These are phyloP conservation scores for Acleris literana DNA, from an alignment of 2,888 invertebrate species.

Conservation along the genomic window DNA sequence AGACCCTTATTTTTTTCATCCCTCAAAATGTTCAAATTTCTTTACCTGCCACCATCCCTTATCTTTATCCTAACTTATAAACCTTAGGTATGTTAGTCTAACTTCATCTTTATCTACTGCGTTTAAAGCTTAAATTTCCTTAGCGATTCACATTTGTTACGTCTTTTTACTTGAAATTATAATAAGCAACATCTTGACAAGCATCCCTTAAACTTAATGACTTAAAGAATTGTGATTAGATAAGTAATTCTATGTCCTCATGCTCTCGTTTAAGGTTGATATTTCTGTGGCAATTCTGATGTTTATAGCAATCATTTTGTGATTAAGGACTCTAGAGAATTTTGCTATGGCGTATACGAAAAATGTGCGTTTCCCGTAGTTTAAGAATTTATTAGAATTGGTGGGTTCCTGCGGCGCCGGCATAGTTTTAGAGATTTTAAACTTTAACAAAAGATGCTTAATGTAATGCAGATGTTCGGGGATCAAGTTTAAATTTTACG, in stretches of 20 bases:
- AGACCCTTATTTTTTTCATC: constrained; percentile 80
- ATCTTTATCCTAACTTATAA: constrained; percentile 41
- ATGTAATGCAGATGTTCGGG: constrained; percentile 50
- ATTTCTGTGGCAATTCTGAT: constrained; percentile 45
- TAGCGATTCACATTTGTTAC: constrained; percentile 41
- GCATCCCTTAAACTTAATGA: constrained; percentile 76
- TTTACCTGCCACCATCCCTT: constrained; percentile 73
- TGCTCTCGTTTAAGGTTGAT: constrained; percentile 44
- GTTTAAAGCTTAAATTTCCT: constrained; percentile 42
- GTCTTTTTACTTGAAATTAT: constrained; percentile 44
- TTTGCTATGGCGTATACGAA: constrained; percentile 71
- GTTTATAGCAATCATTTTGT: constrained; percentile 54
- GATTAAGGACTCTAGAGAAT: constrained; percentile 52
- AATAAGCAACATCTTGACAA: constrained; percentile 78
- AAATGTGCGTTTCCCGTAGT: constrained; percentile 75
- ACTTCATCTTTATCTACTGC: constrained; percentile 44
- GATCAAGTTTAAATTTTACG: constrained; percentile 44
- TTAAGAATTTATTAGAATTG: constrained; percentile 74
- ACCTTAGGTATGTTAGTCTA: constrained; percentile 6
- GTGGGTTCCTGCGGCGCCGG: constrained; percentile 50
- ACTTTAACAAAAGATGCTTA: constrained; percentile 47
- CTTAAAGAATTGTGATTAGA: constrained; percentile 60
- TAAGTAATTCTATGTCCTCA: constrained; percentile 53
- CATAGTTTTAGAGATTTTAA: constrained; percentile 57
- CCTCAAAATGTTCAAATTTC: constrained; percentile 81